Conservation (phyloP, 2,797 vertebrate genomes). For the Urosaurus nigricauda region DNA sequence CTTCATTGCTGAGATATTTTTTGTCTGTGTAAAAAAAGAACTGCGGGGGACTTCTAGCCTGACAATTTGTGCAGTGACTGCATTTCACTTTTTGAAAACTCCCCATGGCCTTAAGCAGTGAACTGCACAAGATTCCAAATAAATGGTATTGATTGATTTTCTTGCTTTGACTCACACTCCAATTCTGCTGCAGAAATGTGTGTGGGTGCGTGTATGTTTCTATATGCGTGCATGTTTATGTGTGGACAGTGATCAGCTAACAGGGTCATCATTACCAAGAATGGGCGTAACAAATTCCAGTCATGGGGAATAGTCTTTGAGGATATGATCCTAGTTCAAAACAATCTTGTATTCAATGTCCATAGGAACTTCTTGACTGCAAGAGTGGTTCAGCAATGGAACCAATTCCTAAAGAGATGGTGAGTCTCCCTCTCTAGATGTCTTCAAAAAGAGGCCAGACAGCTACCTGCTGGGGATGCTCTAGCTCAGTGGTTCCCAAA, state of each 20-base stretch:
- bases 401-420: too few relatives aligned
- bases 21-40: background rate
- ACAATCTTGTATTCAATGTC: background rate
- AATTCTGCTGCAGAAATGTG: background rate
- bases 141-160: background rate
- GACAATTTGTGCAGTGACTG: slow-evolving; percentile 1
- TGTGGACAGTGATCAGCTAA: background rate
- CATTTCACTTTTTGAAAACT: slow-evolving; percentile 20
- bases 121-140: background rate
- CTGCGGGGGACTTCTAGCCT: background rate
- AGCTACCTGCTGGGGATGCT: too few relatives aligned
- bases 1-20: slow-evolving; percentile 15
- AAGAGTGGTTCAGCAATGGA: too few relatives aligned
- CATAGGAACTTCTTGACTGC: too few relatives aligned
- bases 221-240: background rate
- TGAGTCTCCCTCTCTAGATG: too few relatives aligned
- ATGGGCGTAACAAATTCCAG: background rate
- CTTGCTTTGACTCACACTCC: background rate
- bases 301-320: background rate
- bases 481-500: too few relatives aligned
- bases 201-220: too few relatives aligned
- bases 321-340: background rate
- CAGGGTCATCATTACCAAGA: background rate
- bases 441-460: too few relatives aligned
- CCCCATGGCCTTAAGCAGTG: background rate